Evolutionary conservation across 2,113 vertebrate genomes (phyloP).

Genomic region (Bubo scandiacus): DNA sequence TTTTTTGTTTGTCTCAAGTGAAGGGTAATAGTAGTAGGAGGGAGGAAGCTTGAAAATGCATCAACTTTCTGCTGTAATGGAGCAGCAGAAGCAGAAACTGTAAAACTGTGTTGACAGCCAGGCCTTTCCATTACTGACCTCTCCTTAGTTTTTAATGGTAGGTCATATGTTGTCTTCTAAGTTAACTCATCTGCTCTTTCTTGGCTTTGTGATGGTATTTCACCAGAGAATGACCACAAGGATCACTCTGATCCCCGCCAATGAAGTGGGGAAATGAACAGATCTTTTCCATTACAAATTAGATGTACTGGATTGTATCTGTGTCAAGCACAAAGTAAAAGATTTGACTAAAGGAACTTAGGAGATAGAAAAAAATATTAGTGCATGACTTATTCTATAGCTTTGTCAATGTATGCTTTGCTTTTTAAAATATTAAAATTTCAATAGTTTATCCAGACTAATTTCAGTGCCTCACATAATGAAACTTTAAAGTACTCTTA

Average conservation of each 20-base stretch:
- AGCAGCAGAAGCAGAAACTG: background rate
- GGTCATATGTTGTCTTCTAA: background rate
- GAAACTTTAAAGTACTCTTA: background rate
- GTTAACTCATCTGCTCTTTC: background rate
- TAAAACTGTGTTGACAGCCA: background rate
- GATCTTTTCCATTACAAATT: background rate
- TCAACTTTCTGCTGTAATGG: background rate
- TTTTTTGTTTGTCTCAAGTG: background rate
- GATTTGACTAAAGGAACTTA: background rate
- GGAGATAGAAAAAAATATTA: background rate
- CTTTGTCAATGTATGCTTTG: background rate
- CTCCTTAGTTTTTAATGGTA: background rate
- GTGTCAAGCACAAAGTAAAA: background rate
- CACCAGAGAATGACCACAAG: background rate
- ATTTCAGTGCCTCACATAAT: background rate
- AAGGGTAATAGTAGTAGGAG: background rate
- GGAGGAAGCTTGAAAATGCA: background rate
- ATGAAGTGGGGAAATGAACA: background rate
- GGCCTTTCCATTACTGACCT: background rate
- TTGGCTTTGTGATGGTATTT: background rate
- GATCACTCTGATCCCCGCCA: background rate
- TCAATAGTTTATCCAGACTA: background rate
- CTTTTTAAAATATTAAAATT: background rate
- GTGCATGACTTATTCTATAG: background rate
- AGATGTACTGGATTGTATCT: background rate